phyloP scores from a whole-genome alignment of 2,888 invertebrate genomes.

The Caenorhabditis sp. region DNA sequence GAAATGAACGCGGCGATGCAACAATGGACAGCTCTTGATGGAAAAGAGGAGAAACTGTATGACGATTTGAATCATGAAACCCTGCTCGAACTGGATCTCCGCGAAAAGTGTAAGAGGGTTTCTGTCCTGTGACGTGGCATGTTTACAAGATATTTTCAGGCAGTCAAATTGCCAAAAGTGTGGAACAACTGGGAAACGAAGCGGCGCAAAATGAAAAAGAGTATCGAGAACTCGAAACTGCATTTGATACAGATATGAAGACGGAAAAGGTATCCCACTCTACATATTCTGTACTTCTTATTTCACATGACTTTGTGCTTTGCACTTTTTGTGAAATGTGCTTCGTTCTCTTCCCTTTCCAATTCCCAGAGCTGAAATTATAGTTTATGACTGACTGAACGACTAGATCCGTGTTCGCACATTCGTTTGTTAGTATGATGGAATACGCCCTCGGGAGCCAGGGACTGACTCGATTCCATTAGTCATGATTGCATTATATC shows the following conservation, averaged over 20 bases:
- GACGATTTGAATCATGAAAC: slow-evolving; percentile 41
- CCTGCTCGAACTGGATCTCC: slow-evolving; percentile 20
- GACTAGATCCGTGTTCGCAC: neutral
- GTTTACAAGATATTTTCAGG: slow-evolving; percentile 11
- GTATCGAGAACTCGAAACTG: slow-evolving; percentile 17
- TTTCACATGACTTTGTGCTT: slow-evolving; percentile 1
- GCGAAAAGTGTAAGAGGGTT: slow-evolving; percentile 20
- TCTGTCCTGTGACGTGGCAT: neutral
- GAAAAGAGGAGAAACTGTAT: slow-evolving; percentile 44
- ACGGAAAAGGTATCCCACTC: slow-evolving; percentile 49
- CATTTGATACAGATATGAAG: slow-evolving; percentile 45
- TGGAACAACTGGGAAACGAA: slow-evolving; percentile 22
- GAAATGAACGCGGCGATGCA: slow-evolving; percentile 56
- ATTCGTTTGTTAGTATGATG: neutral
- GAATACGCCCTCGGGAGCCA: neutral
- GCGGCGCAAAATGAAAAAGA: slow-evolving; percentile 30
- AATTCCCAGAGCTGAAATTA: slow-evolving; percentile 9
- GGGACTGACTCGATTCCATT: slow-evolving; percentile 1
- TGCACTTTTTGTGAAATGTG: neutral
- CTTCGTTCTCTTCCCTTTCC: neutral
- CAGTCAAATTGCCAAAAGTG: slow-evolving; percentile 8
- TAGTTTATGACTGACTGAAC: slow-evolving; percentile 1
- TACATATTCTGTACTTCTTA: too few relatives aligned
- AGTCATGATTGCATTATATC: slow-evolving; percentile 9
- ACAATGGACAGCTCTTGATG: slow-evolving; percentile 46